Evolutionary conservation across 1,140 invertebrate genomes (phyloP).

Genomic region (Drosophila fuyamai): DNA sequence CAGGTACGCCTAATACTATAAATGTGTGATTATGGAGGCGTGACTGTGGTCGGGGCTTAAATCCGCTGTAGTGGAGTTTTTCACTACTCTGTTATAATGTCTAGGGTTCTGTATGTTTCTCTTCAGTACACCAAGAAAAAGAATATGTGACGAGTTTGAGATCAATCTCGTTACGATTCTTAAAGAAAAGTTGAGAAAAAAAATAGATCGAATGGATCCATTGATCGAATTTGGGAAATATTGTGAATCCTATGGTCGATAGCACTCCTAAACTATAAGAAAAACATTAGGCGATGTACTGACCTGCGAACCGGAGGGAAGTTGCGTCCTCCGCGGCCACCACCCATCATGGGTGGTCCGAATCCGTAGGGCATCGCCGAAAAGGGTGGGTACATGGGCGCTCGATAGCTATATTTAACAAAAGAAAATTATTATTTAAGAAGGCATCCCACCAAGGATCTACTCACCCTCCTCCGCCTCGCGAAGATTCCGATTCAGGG

Average conservation of each 20-base stretch:
- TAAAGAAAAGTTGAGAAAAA: background rate
- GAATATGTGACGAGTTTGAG: background rate
- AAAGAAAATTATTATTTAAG: background rate
- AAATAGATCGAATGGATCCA: constrained; percentile 7
- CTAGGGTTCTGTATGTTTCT: background rate
- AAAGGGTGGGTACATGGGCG: constrained; percentile 70
- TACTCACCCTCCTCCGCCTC: constrained; percentile 85
- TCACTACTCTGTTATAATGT: no score
- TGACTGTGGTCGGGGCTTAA: background rate
- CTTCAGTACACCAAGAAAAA: background rate
- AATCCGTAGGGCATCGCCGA: constrained; percentile 75
- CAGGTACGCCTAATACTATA: constrained; percentile 13
- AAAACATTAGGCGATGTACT: constrained; percentile 20
- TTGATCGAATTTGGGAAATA: background rate
- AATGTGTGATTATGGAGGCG: background rate
- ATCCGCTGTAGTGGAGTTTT: no score
- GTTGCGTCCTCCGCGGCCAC: constrained; percentile 75
- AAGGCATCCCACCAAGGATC: constrained; percentile 1
- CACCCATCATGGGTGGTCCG: constrained; percentile 72
- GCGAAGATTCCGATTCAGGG: constrained; percentile 84
- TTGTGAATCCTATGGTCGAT: constrained; percentile 8
- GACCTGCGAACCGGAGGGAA: constrained; percentile 78
- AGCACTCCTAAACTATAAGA: constrained; percentile 8
- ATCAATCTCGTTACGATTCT: background rate
- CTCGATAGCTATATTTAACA: constrained; percentile 53